Base-by-base conservation (phyloP, 2,888 invertebrate genomes). In the Aporophyla nigra region DNA sequence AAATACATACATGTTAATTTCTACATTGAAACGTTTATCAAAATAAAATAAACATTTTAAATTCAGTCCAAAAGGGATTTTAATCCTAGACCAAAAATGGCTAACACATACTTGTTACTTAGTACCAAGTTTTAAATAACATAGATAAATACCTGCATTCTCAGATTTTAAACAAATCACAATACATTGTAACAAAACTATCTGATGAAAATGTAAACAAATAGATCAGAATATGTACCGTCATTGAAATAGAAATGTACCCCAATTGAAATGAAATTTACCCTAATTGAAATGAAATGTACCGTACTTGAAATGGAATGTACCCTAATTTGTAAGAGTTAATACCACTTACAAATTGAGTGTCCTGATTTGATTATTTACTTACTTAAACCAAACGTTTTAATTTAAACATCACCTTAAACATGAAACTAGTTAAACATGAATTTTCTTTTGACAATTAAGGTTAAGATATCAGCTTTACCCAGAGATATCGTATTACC, bases 51-150 rank as follows among this genome's bases (percentile, higher is more conserved):
- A 14, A 24, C 1, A n/a, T n/a, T 33, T 43, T 10, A 33, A 24
- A n/a, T n/a, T 53, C 27, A 43, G 12, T 54, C 14, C 6, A 19
- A 66, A 33, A 43, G 40, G 19, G 9, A 40, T 67, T 76, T 51
- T 59, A 61, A 76, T 40, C n/a, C 43, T 75, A 68, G 69, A 70
- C 46, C 76, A 69, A 61, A n/a, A 61, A 40, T 54, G 53, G 59
- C 59, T 59, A 16, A 27, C 27, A 68, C 24, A 46, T n/a, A 76
- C 75, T 46, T 53, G 67, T 33, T 33, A 59, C 67, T 43, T 16
- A 12, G 54, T 27, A 56, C 19, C 58, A 67, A 67, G 21, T 59
- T 24, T 24, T 33, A 67, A 67, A 75, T 68, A 54, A 21, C 2
- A 54, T 76, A 54, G 2, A 46, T 62, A 76, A 67, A 59, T 74